Evolutionary conservation across 2,113 vertebrate species (phyloP), one percentile per base, ranked within the genome.

Genomic region (Rissa tridactyla): DNA sequence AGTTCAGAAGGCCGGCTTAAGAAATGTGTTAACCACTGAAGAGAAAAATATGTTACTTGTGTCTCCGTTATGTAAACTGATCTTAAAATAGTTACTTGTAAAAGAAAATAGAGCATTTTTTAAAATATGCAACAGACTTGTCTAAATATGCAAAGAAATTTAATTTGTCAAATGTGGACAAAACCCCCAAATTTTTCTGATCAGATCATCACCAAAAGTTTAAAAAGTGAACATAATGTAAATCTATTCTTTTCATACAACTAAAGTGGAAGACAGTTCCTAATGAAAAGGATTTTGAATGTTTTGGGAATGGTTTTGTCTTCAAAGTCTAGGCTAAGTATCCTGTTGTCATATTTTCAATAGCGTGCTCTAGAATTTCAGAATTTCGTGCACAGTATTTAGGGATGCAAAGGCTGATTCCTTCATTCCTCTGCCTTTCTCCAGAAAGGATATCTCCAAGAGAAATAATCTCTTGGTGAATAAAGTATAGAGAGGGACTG

Each of bases 1-100:
- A 80, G 86, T 96, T 98, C 92, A 91, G 75, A 87, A 80, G 44
- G 68, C 38, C 84, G 72, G 77, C 69, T 83, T 82, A 92, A 95
- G 73, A 95, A 96, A 81, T 46, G 15, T 60, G 52, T 64, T 76
- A 65, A 60, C 55, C 12, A 65, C 62, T 79, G 40, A 55, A 51
- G 14, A 83, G 62, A 66, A 96, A 88, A 91, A 49, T 78, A 32
- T 9, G 9, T 66, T 76, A 58, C 12, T 54, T 34, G 9, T 13
- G 7, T 68, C 55, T 77, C 44, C 55, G 70, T 68, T 71, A 14
- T 55, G 47, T n/a, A 58, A 57, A 90, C 42, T 44, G 14, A 11
- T 88, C 34, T 80, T 65, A 88, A 89, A 64, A 36, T 32, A 73
- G 12, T 47, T 80, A 49, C 10, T 69, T 10, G 20, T 60, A 10